phyloP scores from a whole-genome alignment of 2,113 vertebrate genomes.

The Phylloscopus trochiloides region DNA sequence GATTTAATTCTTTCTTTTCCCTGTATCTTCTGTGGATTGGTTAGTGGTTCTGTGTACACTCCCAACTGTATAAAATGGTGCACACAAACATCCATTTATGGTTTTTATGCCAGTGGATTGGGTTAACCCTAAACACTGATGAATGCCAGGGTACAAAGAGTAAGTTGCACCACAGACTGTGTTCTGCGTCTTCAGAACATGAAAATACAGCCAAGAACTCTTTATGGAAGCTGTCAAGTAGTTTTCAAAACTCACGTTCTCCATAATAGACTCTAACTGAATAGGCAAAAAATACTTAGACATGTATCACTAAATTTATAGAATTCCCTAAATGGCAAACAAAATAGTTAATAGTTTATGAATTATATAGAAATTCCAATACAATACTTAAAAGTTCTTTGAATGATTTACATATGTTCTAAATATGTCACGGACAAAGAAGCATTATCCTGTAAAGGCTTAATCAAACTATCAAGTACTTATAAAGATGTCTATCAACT shows the following conservation, averaged over 20 bases:
- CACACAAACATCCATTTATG: neutral
- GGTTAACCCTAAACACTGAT: neutral
- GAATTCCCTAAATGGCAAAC: neutral
- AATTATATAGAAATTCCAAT: neutral
- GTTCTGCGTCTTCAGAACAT: neutral
- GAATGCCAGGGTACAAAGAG: neutral
- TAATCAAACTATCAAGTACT: neutral
- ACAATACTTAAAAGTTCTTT: neutral
- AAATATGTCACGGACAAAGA: neutral
- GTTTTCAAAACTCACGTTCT: neutral
- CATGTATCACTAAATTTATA: neutral
- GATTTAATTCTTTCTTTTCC: neutral
- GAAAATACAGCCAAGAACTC: neutral
- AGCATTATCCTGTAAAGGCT: neutral
- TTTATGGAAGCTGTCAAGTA: neutral
- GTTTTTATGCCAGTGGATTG: neutral
- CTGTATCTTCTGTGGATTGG: neutral
- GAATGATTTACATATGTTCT: neutral
- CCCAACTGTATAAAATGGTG: neutral
- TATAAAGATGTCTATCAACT: neutral
- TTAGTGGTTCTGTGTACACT: neutral
- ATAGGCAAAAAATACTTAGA: neutral
- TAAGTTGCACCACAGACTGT: neutral
- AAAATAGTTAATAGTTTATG: neutral
- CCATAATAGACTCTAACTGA: neutral